A percentile compares a stretch with the other conserved stretches of the same genome.
Conservation (phyloP, 1,140 invertebrate genomes). For the Pemphigus obesinymphae region DNA sequence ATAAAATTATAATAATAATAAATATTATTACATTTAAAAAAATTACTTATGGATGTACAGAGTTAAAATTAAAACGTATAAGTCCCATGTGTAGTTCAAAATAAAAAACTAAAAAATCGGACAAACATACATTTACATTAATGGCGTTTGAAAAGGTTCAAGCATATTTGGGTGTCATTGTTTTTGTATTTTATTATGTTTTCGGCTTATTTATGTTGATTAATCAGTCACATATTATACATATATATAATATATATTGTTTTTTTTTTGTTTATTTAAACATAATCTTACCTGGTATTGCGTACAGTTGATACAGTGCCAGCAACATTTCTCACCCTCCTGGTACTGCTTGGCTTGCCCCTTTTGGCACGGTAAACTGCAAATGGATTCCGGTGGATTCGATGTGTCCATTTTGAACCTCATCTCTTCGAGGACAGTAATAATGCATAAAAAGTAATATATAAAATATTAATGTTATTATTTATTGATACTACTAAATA, state of each 20-base stretch:
- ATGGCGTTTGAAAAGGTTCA: too few species aligned
- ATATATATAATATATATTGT: neutral
- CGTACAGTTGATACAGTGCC: slow-evolving; percentile 92
- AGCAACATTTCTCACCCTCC: slow-evolving; percentile 88
- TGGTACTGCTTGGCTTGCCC: slow-evolving; percentile 89
- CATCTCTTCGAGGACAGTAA: slow-evolving; percentile 57
- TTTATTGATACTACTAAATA: too few species aligned
- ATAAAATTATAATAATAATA: neutral
- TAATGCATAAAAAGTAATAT: too few species aligned
- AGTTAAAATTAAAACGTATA: neutral
- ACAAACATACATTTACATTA: neutral
- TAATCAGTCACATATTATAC: too few species aligned
- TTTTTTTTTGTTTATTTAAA: slow-evolving; percentile 14
- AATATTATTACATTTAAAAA: too few species aligned
- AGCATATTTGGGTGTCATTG: too few species aligned
- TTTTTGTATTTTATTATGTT: too few species aligned
- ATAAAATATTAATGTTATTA: too few species aligned
- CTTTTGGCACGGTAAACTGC: slow-evolving; percentile 75
- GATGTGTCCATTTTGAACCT: slow-evolving; percentile 73
- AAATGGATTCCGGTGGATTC: slow-evolving; percentile 78
- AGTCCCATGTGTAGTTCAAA: neutral
- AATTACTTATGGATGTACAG: neutral
- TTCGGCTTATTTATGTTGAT: too few species aligned
- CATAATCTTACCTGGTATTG: slow-evolving; percentile 71
- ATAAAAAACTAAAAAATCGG: neutral